These are phyloP conservation scores for Scaptomyza polygonia DNA, from an alignment of 2,888 invertebrate genomes.

Conservation along the genomic window DNA sequence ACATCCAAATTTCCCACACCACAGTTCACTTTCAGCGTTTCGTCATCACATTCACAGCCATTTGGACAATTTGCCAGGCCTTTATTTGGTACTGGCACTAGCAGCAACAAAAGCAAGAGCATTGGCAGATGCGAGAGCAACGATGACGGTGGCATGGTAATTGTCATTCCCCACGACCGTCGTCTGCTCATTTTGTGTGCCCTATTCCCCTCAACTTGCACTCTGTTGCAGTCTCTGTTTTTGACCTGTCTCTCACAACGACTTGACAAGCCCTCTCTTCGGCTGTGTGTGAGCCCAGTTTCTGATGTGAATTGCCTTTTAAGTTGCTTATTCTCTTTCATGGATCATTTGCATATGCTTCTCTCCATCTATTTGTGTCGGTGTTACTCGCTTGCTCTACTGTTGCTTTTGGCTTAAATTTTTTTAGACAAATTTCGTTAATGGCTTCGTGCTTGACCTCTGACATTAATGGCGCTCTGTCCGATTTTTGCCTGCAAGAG, in stretches of 20 bases:
- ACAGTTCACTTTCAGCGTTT: constrained; percentile 93
- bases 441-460: constrained; percentile 68
- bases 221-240: constrained; percentile 20
- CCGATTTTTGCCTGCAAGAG: constrained; percentile 66
- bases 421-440: constrained; percentile 77
- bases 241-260: constrained; percentile 19
- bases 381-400: constrained; percentile 40
- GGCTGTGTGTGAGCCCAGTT: constrained; percentile 4
- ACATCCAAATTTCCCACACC: constrained; percentile 94
- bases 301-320: constrained; percentile 34
- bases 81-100: constrained; percentile 57
- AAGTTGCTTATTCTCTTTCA: constrained; percentile 34
- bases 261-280: constrained; percentile 14
- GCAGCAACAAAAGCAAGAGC: constrained; percentile 23
- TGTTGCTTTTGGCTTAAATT: constrained; percentile 66
- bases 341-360: constrained; percentile 25
- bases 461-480: constrained; percentile 73
- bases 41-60: constrained; percentile 95
- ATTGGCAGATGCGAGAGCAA: constrained; percentile 24
- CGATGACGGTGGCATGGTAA: constrained; percentile 64
- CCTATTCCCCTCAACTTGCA: constrained; percentile 13
- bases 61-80: constrained; percentile 91
- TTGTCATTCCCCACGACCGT: constrained; percentile 54
- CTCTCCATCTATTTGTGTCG: constrained; percentile 12
- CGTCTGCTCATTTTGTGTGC: constrained; percentile 63